These are phyloP conservation scores for Podarcis cretensis DNA, from an alignment of 2,113 vertebrate species.

Conservation along the genomic window DNA sequence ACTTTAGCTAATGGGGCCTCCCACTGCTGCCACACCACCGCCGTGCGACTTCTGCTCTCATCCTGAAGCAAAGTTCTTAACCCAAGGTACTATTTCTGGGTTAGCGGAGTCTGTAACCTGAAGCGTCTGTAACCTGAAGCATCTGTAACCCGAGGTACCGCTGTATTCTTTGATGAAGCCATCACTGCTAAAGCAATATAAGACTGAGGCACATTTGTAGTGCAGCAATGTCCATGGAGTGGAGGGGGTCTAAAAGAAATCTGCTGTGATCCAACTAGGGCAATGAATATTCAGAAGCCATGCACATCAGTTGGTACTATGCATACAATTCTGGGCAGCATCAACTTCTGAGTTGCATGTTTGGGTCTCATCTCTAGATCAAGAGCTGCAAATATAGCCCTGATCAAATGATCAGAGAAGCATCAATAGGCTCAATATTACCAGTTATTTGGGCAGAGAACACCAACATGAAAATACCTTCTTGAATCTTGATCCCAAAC, in stretches of 20 bases:
- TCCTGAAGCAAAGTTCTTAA: too few species aligned
- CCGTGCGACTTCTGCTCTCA: too few species aligned
- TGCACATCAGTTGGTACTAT: not conserved
- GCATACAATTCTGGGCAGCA: not conserved
- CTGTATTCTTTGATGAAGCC: not conserved
- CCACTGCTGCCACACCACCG: too few species aligned
- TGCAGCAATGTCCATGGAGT: not conserved
- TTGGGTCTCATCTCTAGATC: not conserved
- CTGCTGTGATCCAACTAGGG: not conserved
- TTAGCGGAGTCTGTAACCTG: too few species aligned
- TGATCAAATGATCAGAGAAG: not conserved
- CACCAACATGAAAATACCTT: not conserved
- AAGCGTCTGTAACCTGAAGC: too few species aligned
- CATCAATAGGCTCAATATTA: not conserved
- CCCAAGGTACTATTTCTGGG: too few species aligned
- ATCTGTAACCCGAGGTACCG: too few species aligned
- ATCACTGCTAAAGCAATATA: not conserved
- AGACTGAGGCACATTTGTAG: not conserved
- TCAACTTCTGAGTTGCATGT: not conserved
- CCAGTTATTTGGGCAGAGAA: too few species aligned
- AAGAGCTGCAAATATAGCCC: not conserved
- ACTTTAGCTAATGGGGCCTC: too few species aligned
- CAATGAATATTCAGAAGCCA: not conserved
- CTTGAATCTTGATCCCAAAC: not conserved
- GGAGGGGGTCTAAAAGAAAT: not conserved